Evolutionary conservation across 2,888 invertebrate genomes (phyloP).

Genomic region (Eurytoma adleriae): DNA sequence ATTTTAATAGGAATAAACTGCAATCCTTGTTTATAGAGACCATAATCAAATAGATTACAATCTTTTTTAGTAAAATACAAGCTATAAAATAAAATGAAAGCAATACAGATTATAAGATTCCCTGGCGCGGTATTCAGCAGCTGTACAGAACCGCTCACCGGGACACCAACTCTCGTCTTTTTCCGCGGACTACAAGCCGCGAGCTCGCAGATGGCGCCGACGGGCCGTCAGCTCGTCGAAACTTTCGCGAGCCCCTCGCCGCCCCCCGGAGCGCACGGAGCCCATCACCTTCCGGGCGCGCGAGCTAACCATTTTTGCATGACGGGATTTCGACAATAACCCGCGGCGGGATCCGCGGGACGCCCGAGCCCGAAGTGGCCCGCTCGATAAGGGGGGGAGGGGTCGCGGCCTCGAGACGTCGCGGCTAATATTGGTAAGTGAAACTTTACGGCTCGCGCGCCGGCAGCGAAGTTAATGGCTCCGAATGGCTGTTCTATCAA

Average conservation of each 20-base stretch:
- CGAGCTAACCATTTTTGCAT: constrained; percentile 26
- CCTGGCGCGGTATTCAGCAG: too few relatives aligned
- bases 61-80: too few relatives aligned
- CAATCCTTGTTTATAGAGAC: too few relatives aligned
- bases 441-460: constrained; percentile 44
- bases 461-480: constrained; percentile 37
- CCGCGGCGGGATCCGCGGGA: constrained; percentile 7
- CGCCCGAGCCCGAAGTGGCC: constrained; percentile 39
- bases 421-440: constrained; percentile 50
- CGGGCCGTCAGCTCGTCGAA: background rate
- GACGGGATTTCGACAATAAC: constrained; percentile 45
- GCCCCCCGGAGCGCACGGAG: background rate
- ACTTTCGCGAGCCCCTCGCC: background rate
- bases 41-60: too few relatives aligned
- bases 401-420: constrained; percentile 2
- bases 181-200: too few relatives aligned
- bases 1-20: too few relatives aligned
- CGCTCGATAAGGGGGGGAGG: constrained; percentile 47
- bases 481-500: constrained; percentile 39
- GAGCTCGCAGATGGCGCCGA: background rate
- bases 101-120: too few relatives aligned
- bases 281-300: background rate
- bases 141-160: too few relatives aligned
- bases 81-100: too few relatives aligned
- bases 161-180: too few relatives aligned